Percentiles rank a stretch among this genome's conserved stretches.
phyloP scores from a whole-genome alignment of 2,888 invertebrate species.

The Minunthozetes semirufus region DNA sequence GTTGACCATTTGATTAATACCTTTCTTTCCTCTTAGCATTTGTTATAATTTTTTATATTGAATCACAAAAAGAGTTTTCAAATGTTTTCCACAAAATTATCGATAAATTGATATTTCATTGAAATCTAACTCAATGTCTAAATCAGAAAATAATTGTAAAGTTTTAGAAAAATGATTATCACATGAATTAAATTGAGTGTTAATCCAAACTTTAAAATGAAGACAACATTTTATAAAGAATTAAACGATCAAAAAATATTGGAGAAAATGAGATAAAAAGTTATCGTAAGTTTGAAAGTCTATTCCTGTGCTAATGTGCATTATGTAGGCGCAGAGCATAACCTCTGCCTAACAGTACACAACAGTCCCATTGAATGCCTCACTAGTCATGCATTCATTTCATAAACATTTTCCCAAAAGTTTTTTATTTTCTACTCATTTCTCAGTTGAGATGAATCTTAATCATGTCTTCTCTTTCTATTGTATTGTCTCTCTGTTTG shows the following conservation, averaged over 20 bases:
- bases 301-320: neutral
- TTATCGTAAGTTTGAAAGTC: too few species aligned
- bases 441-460: slow-evolving; percentile 21
- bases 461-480: slow-evolving; percentile 16
- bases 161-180: too few species aligned
- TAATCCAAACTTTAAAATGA: too few species aligned
- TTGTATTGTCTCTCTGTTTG: neutral
- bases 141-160: too few species aligned
- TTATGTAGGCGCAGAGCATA: neutral
- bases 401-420: slow-evolving; percentile 15
- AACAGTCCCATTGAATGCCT: slow-evolving; percentile 15
- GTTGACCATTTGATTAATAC: slow-evolving; percentile 24
- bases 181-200: too few species aligned
- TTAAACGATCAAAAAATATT: too few species aligned
- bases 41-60: neutral
- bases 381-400: slow-evolving; percentile 28
- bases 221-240: too few species aligned
- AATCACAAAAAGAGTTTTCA: too few species aligned
- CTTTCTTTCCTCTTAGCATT: neutral
- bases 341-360: neutral
- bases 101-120: too few species aligned
- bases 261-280: too few species aligned
- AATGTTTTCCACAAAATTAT: too few species aligned
- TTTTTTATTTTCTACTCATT: slow-evolving; percentile 27
- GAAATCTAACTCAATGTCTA: too few species aligned